Evolutionary conservation across 2,113 vertebrate species (phyloP).

Genomic region (Rhabdornis inornatus): DNA sequence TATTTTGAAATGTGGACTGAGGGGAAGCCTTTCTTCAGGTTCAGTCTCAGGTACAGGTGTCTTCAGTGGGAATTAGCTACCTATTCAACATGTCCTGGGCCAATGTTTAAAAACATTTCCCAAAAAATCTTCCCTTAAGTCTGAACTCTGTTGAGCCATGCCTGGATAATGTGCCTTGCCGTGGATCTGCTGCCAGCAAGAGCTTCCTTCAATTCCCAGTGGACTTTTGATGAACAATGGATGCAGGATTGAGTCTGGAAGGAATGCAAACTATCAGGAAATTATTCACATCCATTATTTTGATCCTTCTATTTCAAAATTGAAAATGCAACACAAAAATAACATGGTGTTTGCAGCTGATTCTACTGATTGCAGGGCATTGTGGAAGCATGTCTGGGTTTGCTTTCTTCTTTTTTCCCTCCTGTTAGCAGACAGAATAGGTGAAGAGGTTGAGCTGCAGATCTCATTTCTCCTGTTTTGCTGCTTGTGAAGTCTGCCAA

Average conservation of each 20-base stretch:
- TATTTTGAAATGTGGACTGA: not conserved
- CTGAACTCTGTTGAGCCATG: not conserved
- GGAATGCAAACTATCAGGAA: slow-evolving; percentile 7
- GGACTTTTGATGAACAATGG: not conserved
- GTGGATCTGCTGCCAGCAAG: not conserved
- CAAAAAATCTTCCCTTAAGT: not conserved
- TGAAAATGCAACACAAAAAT: not conserved
- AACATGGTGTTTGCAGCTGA: not conserved
- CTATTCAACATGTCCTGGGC: rapidly evolving
- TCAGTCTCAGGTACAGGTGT: not conserved
- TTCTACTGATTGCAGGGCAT: slow-evolving; percentile 11
- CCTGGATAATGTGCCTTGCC: not conserved
- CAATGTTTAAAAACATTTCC: not conserved
- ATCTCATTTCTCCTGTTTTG: slow-evolving; percentile 80
- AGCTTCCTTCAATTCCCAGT: not conserved
- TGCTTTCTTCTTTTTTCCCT: slow-evolving; percentile 39
- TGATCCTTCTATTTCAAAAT: slow-evolving; percentile 11
- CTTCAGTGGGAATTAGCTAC: not conserved
- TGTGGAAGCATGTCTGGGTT: not conserved
- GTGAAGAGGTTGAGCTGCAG: slow-evolving; percentile 78
- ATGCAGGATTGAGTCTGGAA: not conserved
- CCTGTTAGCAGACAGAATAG: slow-evolving; percentile 72
- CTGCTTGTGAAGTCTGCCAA: slow-evolving; percentile 84
- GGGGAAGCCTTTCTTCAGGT: not conserved
- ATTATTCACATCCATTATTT: slow-evolving; percentile 22